Percentiles rank a stretch among this genome's conserved stretches.
phyloP scores from a whole-genome alignment of 2,113 vertebrate genomes.

The Cyanoramphus novaezelandiae region DNA sequence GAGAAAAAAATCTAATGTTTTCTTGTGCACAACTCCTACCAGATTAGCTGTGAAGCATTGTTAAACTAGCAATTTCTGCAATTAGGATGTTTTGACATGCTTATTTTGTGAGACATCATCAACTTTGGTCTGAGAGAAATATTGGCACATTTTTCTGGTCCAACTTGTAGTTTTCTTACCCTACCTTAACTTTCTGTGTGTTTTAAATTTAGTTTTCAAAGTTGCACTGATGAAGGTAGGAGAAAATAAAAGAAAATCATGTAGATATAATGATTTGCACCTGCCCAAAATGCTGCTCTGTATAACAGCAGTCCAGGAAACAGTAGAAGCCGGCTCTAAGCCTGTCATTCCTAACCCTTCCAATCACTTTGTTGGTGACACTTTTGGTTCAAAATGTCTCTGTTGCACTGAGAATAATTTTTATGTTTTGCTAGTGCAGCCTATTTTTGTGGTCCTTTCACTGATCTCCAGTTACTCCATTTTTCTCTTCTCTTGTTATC shows the following conservation, averaged over 20 bases:
- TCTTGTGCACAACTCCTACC: background rate
- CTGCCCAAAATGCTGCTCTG: background rate
- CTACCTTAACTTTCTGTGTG: background rate
- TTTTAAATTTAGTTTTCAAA: background rate
- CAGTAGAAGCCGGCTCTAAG: background rate
- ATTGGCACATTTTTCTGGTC: background rate
- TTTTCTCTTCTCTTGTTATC: background rate
- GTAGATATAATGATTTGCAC: background rate
- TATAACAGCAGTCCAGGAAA: background rate
- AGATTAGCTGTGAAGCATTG: background rate
- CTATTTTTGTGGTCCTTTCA: background rate
- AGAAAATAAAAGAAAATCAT: background rate
- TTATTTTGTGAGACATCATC: background rate
- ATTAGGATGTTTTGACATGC: background rate
- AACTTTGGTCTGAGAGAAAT: background rate
- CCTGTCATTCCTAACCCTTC: background rate
- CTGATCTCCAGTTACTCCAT: background rate
- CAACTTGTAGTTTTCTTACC: background rate
- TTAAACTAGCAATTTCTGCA: background rate
- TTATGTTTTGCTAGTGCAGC: background rate
- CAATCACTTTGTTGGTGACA: background rate
- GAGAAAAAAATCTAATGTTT: background rate
- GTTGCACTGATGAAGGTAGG: fast-evolving
- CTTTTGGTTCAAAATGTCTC: background rate
- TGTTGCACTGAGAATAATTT: background rate